Conservation (phyloP, 2,888 invertebrate species). For the Hemicrepidius hirtus region DNA sequence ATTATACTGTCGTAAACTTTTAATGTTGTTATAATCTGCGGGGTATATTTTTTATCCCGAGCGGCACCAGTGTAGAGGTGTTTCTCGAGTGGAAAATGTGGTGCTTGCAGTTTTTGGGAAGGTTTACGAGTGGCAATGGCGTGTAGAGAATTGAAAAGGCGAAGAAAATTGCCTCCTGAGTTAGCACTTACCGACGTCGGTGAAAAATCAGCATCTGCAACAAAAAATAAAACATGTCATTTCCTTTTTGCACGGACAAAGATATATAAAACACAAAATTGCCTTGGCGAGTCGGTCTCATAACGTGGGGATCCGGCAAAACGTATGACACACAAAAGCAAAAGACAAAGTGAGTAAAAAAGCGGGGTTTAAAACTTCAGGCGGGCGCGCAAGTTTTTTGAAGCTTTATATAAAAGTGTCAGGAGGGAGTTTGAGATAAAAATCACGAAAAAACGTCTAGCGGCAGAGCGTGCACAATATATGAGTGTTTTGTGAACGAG, state of each 20-base stretch:
- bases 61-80: background rate
- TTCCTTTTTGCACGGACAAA: constrained; percentile 36
- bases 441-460: constrained; percentile 48
- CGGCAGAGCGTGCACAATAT: constrained; percentile 45
- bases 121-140: constrained; percentile 22
- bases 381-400: constrained; percentile 40
- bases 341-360: constrained; percentile 47
- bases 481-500: constrained; percentile 38
- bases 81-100: background rate
- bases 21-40: constrained; percentile 22
- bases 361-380: constrained; percentile 44
- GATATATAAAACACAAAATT: constrained; percentile 43
- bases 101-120: constrained; percentile 8
- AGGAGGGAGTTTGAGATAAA: constrained; percentile 47
- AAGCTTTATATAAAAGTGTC: constrained; percentile 50
- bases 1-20: constrained; percentile 26
- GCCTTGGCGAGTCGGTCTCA: constrained; percentile 34
- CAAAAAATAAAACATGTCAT: constrained; percentile 39
- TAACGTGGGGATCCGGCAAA: constrained; percentile 34
- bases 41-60: constrained; percentile 8
- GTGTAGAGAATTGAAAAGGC: constrained; percentile 33
- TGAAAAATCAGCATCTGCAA: constrained; percentile 30
- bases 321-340: constrained; percentile 45
- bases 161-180: constrained; percentile 28
- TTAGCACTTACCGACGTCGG: constrained; percentile 21